Evolutionary conservation across 2,888 invertebrate species (phyloP), one percentile per base, ranked within the genome.

Genomic region (Furcula furcula): DNA sequence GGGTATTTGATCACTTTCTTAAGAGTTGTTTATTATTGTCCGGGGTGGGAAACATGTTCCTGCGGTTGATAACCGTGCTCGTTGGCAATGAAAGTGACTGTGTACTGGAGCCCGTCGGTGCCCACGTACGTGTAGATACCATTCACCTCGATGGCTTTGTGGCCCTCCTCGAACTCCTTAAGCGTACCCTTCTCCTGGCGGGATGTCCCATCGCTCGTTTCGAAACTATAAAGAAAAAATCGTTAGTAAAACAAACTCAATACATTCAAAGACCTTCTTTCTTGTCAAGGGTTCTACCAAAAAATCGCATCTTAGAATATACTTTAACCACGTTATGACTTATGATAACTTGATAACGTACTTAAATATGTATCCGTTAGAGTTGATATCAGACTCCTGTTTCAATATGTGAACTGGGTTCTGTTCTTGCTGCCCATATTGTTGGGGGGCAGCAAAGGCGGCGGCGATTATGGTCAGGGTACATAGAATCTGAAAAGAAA

Each of bases 11-110:
- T 16, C 4, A 4, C 6, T 3, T 16, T 16, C 4, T 16, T 3
- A 6, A 10, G 9, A 0, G 10, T 15, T 6, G 15, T 9, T 15
- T 15, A 27, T 1, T 67, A 69, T 10, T 53, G 46, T 31, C 48
- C 56, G 5, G 63, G 63, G 12, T 77, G 74, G 21, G 72, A 68
- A 4, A 80, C 65, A 19, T 74, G 80, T 51, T 78, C 76, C 33
- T 80, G 78, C 0, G 83, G 83, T 38, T 81, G 87, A 80, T 86
- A 91, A 23, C 91, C 91, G 65, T 90, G 86, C 62, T 91, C 91
- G 65, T 91, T 86, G 10, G 91, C 91, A 28, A 75, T 70, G 77
- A 82, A 91, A 7, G 77, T 83, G 35, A 91, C 76, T 31, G 82
- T 80, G 75, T 91, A 90, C 13, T 80, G 68, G 35, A 84, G 74